Conservation (phyloP, 2,113 vertebrate species). For the Prietella phreatophila region DNA sequence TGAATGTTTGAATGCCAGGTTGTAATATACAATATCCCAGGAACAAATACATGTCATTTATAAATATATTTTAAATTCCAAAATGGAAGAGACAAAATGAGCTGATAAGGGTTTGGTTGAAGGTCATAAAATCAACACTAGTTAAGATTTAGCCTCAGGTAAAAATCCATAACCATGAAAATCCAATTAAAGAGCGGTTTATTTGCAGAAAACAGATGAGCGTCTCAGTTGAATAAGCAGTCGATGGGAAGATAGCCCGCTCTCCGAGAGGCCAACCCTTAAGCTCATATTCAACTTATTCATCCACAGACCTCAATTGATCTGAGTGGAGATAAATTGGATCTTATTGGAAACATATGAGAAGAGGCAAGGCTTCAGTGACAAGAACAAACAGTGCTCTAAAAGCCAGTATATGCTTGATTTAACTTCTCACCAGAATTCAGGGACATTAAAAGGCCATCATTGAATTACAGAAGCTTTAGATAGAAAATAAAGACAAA, state of each 20-base stretch:
- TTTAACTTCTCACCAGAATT: slow-evolving; percentile 20
- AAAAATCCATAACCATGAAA: slow-evolving; percentile 24
- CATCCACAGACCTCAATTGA: slow-evolving; percentile 43
- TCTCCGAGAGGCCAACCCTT: neutral
- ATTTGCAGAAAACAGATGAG: slow-evolving; percentile 40
- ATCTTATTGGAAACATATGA: slow-evolving; percentile 54
- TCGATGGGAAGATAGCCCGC: slow-evolving; percentile 9
- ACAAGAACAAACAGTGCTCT: slow-evolving; percentile 47
- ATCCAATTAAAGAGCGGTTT: slow-evolving; percentile 36
- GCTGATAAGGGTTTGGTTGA: neutral
- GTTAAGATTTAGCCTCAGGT: slow-evolving; percentile 14
- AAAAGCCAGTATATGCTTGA: slow-evolving; percentile 16
- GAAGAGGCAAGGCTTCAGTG: slow-evolving; percentile 21
- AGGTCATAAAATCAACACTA: slow-evolving; percentile 10
- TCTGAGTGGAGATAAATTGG: slow-evolving; percentile 32
- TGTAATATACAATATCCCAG: neutral
- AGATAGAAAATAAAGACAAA: neutral
- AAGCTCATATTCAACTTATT: slow-evolving; percentile 46
- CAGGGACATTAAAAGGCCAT: slow-evolving; percentile 39
- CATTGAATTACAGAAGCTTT: slow-evolving; percentile 20
- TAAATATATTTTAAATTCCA: neutral
- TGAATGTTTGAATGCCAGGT: neutral
- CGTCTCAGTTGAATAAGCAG: slow-evolving; percentile 26
- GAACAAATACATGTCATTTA: neutral
- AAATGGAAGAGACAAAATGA: neutral